Evolutionary conservation across 2,888 invertebrate genomes (phyloP).

Genomic region (Eristalis arbustorum): DNA sequence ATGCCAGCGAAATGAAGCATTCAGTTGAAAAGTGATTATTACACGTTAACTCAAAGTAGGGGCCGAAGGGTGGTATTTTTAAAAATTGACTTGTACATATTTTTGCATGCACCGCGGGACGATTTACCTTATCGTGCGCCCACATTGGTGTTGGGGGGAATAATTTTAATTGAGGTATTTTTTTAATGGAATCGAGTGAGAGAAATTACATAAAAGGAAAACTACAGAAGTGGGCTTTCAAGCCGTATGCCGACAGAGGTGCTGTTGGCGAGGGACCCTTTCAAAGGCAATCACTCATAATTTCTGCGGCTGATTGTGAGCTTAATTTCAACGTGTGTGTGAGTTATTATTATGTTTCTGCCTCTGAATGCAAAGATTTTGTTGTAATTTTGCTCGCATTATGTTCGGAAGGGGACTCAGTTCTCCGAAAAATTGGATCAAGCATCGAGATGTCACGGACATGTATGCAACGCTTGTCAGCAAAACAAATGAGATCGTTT

Average conservation of each 20-base stretch:
- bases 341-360: background rate
- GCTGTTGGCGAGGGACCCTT: background rate
- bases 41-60: background rate
- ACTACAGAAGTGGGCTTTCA: background rate
- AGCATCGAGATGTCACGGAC: too few relatives aligned
- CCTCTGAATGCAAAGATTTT: background rate
- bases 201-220: background rate
- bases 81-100: background rate
- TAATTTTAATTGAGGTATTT: background rate
- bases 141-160: background rate
- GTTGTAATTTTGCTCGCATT: background rate
- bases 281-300: background rate
- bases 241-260: background rate
- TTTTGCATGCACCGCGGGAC: background rate
- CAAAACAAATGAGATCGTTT: too few relatives aligned
- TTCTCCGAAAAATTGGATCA: background rate
- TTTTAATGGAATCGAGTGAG: background rate
- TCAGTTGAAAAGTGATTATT: conserved; percentile 1
- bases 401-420: background rate
- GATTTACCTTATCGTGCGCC: background rate
- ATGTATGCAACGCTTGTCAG: too few relatives aligned
- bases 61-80: background rate
- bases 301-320: background rate
- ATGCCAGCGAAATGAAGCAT: conserved; percentile 4
- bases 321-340: background rate